Evolutionary conservation across 2,797 vertebrate species (phyloP).

Genomic region (Channa striata): DNA sequence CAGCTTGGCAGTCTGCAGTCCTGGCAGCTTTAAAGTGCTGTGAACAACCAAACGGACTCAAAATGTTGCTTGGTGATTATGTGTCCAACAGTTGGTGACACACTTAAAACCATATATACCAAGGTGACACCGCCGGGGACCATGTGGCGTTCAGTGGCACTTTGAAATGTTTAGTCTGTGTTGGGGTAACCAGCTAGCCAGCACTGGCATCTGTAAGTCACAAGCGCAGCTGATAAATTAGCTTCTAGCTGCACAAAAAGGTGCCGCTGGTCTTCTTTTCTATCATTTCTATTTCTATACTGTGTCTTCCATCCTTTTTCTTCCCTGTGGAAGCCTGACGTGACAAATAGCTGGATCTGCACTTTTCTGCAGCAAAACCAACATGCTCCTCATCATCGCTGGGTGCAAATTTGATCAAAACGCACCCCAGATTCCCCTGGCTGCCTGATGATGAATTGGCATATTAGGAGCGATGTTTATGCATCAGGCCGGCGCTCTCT

Average conservation of each 20-base stretch:
- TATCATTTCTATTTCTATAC: constrained; percentile 48
- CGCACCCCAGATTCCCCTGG: constrained; percentile 73
- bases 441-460: constrained; percentile 81
- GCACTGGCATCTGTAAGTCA: too few species aligned
- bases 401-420: constrained; percentile 82
- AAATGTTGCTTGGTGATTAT: too few species aligned
- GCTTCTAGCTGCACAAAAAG: background rate
- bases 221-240: too few species aligned
- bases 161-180: too few species aligned
- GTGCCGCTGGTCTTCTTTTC: constrained; percentile 24
- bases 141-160: too few species aligned
- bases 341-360: constrained; percentile 85
- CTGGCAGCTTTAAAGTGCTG: too few species aligned
- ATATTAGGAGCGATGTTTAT: constrained; percentile 82
- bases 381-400: constrained; percentile 81
- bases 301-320: constrained; percentile 51
- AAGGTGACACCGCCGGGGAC: too few species aligned
- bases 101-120: too few species aligned
- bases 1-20: too few species aligned
- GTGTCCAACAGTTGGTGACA: too few species aligned
- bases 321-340: constrained; percentile 73
- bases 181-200: too few species aligned
- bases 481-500: constrained; percentile 73
- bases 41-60: too few species aligned
- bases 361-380: constrained; percentile 81